A percentile compares a stretch with the other conserved stretches of the same genome.
Evolutionary conservation across 2,888 invertebrate species (phyloP).

Genomic region (Oligia fasciuncula): DNA sequence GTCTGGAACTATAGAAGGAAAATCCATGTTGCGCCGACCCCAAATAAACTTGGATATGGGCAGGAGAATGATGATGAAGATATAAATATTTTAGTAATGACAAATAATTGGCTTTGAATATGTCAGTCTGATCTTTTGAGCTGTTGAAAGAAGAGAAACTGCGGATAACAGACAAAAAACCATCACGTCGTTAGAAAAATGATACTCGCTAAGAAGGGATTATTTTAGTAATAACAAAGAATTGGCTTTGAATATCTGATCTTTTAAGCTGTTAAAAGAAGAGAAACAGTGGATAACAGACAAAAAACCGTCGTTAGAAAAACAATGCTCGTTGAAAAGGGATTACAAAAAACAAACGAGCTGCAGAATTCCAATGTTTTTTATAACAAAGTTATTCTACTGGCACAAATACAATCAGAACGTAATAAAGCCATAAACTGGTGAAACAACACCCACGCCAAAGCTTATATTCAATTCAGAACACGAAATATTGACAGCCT

Average conservation of each 20-base stretch:
- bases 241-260: too few relatives aligned
- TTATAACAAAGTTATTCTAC: not conserved
- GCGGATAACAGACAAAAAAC: not conserved
- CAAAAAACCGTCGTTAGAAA: not conserved
- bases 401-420: conserved; percentile 19
- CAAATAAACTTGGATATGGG: too few relatives aligned
- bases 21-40: too few relatives aligned
- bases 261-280: too few relatives aligned
- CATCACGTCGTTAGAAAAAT: not conserved
- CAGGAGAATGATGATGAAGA: too few relatives aligned
- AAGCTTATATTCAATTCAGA: conserved; percentile 34
- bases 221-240: not conserved
- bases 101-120: too few relatives aligned
- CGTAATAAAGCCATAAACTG: conserved; percentile 8
- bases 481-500: conserved; percentile 28
- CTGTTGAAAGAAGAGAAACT: not conserved
- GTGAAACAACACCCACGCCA: conserved; percentile 19
- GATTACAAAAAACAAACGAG: not conserved
- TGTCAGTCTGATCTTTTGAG: not conserved
- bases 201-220: not conserved
- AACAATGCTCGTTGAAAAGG: not conserved
- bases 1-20: too few relatives aligned
- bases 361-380: not conserved
- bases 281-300: not conserved
- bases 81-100: too few relatives aligned